Base-by-base conservation (phyloP, 2,797 vertebrate genomes). In the Gymnodraco acuticeps region DNA sequence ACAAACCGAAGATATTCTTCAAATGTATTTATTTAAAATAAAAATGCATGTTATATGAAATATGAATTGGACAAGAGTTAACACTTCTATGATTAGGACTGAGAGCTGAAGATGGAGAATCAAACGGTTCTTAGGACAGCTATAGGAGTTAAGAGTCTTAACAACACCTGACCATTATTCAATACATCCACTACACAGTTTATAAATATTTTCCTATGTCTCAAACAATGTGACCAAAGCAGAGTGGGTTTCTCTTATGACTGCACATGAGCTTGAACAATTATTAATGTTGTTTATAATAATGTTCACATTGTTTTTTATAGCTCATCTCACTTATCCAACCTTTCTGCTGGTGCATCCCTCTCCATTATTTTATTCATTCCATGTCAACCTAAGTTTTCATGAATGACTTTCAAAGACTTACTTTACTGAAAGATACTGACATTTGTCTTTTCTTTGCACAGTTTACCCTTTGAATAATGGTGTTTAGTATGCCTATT, bases 401-500 rank as follows among this genome's bases (percentile, higher is more conserved):
- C 45, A 13, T 9, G 10, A 42, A 38, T 43, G 3, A 48, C 27
- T 50, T 54, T 9, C 31, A 31, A 27, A 0, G 11, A 31, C 5
- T 33, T 42, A 48, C 13, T 27, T 27, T 27, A 27, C 27, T 27
- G 27, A 27, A 47, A 13, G 23, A 19, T 67, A 53, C 33, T 60
- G 4, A 15, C 15, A 62, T 61, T 10, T 56, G 46, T n/a, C 3
- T 48, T 61, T 12, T 51, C 7, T 13, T 17, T n/a, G 2, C 16
- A 47, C 19, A 68, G 19, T 67, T 23, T 4, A 58, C 12, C 56
- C 41, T 47, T 46, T 48, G 16, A 7, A 31, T 23, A 16, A 3
- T 20, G 23, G 15, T 62, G n/a, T 33, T 51, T 51, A 73, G 58
- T 67, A 41, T 20, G 13, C 38, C 12, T 43, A 23, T 64, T 50